phyloP scores from a whole-genome alignment of 2,888 invertebrate species.

The Oxyteleia sp. region DNA sequence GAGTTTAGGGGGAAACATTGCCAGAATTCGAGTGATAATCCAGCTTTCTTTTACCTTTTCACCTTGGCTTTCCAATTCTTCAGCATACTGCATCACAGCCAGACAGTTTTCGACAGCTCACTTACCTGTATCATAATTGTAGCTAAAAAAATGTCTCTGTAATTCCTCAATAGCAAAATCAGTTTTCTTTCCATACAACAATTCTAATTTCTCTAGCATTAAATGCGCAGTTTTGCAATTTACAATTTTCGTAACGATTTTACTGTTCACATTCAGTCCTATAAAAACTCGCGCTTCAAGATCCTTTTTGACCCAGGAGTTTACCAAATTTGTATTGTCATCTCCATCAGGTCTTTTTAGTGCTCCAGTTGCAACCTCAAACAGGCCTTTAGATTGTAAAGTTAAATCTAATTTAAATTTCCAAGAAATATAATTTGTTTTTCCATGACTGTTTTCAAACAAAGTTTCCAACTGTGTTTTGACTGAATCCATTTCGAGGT shows the following conservation, averaged over 20 bases:
- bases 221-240: constrained; percentile 66
- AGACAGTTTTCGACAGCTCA: constrained; percentile 75
- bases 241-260: constrained; percentile 71
- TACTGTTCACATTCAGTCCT: constrained; percentile 75
- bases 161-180: constrained; percentile 71
- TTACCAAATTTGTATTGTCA: no score
- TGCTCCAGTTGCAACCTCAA: no score
- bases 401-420: no score
- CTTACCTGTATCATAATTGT: constrained; percentile 71
- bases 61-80: constrained; percentile 70
- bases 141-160: constrained; percentile 75
- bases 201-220: constrained; percentile 72
- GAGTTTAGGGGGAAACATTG: constrained; percentile 74
- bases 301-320: constrained; percentile 76
- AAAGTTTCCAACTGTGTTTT: neutral
- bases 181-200: constrained; percentile 72
- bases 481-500: neutral
- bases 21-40: constrained; percentile 65
- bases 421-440: neutral
- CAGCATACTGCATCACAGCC: constrained; percentile 61
- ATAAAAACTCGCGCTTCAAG: constrained; percentile 77
- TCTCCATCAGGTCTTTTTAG: no score
- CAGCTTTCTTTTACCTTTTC: constrained; percentile 64
- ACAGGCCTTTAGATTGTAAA: no score
- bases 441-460: neutral